A percentile compares a stretch with the other conserved stretches of the same genome.
Evolutionary conservation across 2,888 invertebrate genomes (phyloP).

Genomic region (Ochlodes sylvanus): DNA sequence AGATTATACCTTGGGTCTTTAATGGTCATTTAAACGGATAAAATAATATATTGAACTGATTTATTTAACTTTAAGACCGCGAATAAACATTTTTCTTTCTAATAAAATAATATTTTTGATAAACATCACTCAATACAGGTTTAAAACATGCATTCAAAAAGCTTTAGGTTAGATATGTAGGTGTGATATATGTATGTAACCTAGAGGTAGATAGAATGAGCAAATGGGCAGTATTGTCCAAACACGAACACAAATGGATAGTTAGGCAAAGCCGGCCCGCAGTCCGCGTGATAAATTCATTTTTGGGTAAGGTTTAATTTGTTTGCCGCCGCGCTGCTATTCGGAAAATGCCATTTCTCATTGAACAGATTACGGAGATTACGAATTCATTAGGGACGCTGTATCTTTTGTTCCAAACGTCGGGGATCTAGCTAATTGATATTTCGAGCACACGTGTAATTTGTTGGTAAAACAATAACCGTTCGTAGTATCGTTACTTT

Average conservation of each 20-base stretch:
- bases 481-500: neutral
- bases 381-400: conserved; percentile 82
- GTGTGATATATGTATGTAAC: neutral
- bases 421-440: conserved; percentile 73
- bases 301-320: conserved; percentile 83
- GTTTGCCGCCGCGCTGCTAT: conserved; percentile 72
- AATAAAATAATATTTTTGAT: no score
- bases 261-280: conserved; percentile 56
- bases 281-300: conserved; percentile 80
- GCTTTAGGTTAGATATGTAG: neutral
- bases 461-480: conserved; percentile 49
- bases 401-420: conserved; percentile 71
- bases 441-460: conserved; percentile 73
- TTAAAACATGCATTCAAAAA: neutral
- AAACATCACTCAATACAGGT: no score
- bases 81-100: no score
- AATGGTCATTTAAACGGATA: no score
- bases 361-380: conserved; percentile 84
- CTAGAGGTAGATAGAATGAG: conserved; percentile 24
- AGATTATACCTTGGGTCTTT: no score
- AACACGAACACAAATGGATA: conserved; percentile 60
- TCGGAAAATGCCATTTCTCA: conserved; percentile 81
- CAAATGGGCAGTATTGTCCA: conserved; percentile 46
- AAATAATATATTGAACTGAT: no score
- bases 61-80: no score